Evolutionary conservation across 2,888 invertebrate genomes (phyloP), one percentile per base, ranked within the genome.

Genomic region (Trichopria drosophilae): DNA sequence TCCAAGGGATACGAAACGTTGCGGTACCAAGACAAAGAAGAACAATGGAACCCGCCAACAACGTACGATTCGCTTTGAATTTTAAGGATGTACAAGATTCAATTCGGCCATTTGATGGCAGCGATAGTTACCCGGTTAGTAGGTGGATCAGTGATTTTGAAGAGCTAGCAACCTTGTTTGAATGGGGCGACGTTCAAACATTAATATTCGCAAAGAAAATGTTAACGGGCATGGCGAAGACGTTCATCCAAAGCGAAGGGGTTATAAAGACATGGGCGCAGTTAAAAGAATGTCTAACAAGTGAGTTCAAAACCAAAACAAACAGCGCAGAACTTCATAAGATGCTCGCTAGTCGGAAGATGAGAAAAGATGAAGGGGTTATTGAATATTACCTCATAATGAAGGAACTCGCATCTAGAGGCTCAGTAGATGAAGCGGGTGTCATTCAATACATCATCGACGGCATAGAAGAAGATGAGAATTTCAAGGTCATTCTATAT

Each of bases 101-200:
- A n/a, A 55, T 66, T 4, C 29, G 55, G 36, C 29, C 44, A 13
- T 66, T 62, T 48, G 53, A 55, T 37, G 66, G 64, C 4, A 53
- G 48, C 53, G 6, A 63, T 42, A 32, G 63, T 58, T 57, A 58
- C 55, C 56, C 61, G 4, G 46, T 67, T n/a, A 31, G 51, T 19
- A 58, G 43, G 29, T 67, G 64, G 63, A 57, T 66, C 12, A n/a
- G 22, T 13, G 62, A 64, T 48, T 64, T 67, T 41, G 66, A 66
- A 54, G 61, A 67, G 24, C 59, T 57, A 9, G 52, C 63, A 15
- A 43, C 41, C 12, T 13, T 66, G 6, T 61, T 57, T 36, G 53
- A 55, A 29, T 67, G 63, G 63, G 59, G 55, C 39, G 64, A 65
- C 18, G 40, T 65, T 20, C 61, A 66, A 49, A 63, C 18, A n/a